phyloP scores from a whole-genome alignment of 2,797 vertebrate genomes.

The Hydrolagus colliei region DNA sequence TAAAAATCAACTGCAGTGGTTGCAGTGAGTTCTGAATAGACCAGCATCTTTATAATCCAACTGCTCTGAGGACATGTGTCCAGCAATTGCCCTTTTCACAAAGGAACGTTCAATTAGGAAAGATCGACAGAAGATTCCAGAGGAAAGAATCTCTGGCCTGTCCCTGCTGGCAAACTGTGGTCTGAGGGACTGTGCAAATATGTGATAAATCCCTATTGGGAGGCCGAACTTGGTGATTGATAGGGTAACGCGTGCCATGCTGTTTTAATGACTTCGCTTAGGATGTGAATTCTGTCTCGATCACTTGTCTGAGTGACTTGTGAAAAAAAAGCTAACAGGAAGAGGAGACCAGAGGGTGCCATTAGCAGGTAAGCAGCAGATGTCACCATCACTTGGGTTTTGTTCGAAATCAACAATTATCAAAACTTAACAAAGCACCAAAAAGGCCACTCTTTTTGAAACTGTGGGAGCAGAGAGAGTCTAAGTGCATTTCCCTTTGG shows the following conservation, averaged over 20 bases:
- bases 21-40: not conserved
- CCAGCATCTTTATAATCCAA: not conserved
- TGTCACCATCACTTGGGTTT: not conserved
- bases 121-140: not conserved
- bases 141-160: not conserved
- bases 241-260: not conserved
- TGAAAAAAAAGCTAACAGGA: constrained; percentile 12
- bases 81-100: not conserved
- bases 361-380: constrained; percentile 26
- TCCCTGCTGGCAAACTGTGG: not conserved
- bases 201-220: not conserved
- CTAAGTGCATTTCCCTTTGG: not conserved
- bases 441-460: not conserved
- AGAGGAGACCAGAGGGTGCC: constrained; percentile 10
- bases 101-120: not conserved
- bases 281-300: constrained; percentile 1
- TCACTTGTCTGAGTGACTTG: not conserved
- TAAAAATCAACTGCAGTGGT: not conserved
- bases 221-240: not conserved
- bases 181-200: not conserved
- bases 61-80: not conserved
- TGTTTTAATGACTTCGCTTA: not conserved
- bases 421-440: not conserved
- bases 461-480: not conserved
- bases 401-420: not conserved